These are phyloP conservation scores for Drosophila tanythrix DNA, from an alignment of 2,888 invertebrate species.

Conservation along the genomic window DNA sequence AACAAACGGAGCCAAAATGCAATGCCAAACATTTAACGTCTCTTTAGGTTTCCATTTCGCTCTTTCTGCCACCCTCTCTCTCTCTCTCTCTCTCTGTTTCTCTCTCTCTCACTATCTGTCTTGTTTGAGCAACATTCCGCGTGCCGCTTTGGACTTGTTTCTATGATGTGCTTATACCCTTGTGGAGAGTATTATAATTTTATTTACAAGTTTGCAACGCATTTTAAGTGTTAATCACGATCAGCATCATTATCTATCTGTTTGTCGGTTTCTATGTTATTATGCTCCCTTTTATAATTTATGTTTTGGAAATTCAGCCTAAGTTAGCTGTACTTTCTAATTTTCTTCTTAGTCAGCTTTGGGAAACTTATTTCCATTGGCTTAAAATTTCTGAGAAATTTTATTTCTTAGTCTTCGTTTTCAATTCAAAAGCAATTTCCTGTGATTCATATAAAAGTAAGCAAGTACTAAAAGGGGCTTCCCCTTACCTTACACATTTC, in stretches of 20 bases:
- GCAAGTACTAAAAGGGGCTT: background rate
- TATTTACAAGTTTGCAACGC: background rate
- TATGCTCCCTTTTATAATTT: background rate
- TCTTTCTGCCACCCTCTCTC: background rate
- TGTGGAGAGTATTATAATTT: background rate
- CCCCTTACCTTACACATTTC: no score
- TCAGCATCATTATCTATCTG: background rate
- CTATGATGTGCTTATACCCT: background rate
- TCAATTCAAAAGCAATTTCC: background rate
- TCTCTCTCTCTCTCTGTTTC: background rate
- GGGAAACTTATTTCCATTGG: background rate
- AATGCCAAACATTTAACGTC: slow-evolving; percentile 47
- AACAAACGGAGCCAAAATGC: slow-evolving; percentile 32
- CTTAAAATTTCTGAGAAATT: background rate
- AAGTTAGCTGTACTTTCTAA: no score
- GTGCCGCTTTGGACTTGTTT: slow-evolving; percentile 19
- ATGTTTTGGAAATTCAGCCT: background rate
- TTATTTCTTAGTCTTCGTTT: background rate
- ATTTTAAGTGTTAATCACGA: background rate
- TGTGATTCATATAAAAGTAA: background rate
- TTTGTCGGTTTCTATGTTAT: background rate
- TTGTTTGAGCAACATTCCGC: slow-evolving; percentile 34
- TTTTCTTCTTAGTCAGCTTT: background rate
- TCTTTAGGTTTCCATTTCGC: background rate
- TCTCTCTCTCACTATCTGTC: no score